Base-by-base conservation (phyloP, 1,140 invertebrate genomes). In the Plectrocnemia conspersa region DNA sequence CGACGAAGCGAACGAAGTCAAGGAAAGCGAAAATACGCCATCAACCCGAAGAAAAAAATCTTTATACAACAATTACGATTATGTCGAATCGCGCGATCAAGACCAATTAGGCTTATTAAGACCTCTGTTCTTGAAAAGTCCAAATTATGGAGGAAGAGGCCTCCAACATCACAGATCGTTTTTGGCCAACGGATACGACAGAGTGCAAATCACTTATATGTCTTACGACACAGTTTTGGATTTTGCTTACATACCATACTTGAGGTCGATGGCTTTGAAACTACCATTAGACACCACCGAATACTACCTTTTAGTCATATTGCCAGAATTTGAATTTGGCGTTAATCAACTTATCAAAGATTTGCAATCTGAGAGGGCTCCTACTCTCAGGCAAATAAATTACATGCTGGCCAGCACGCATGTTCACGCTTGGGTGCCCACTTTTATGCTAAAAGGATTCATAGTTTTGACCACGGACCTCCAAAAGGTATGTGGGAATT, bases 391-490 rank as follows among this genome's bases (percentile, higher is more conserved):
- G 2, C 68, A 82, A 40, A 78, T 91, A 38, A 77, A 86, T 45
- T 76, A 77, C 10, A 77, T 80, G 52, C 70, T 90, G 23, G 78
- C 79, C 45, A 79, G 80, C 0, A 80, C 80, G 11, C 80, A 83
- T 68, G 83, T 89, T 2, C 79, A 79, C 57, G 85, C 85, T 1
- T 80, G 81, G 4, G 83, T 91, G 55, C 88, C 88, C 0, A 84
- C 84, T 58, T 89, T 90, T 65, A 84, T 78, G 66, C 73, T 89
- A 1, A 81, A 85, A 53, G 86, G 86, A 38, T 86, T 85, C 61
- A 81, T 89, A 42, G 82, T 82, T 35, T 71, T 91, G 35, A 89
- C 86, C 15, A 80, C 84, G 41, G 82, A 85, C 68, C 71, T 91
- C 36, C 84, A 88, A 70, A 82, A 84, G 78, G 87, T 89, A 73